Evolutionary conservation across 2,113 vertebrate species (phyloP), one percentile per base, ranked within the genome.

Genomic region (Pao palembangensis): DNA sequence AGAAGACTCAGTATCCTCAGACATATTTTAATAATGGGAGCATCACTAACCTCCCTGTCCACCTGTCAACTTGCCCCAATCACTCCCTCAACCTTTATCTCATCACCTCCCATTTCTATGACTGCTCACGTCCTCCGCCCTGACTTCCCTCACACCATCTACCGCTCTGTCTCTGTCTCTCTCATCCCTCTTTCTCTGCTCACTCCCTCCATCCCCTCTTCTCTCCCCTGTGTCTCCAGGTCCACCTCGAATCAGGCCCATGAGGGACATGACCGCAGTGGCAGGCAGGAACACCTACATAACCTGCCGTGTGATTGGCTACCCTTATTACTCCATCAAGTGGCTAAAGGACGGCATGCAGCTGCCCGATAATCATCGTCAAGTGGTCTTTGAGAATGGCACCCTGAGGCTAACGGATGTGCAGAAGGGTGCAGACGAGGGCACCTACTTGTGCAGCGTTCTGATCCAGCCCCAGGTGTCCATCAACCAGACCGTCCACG

Each of bases 301-400:
- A 87, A 98, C 95, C 74, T 99, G 97, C 85, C 93, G 97, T 42
- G 97, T 99, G 82, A 99, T 98, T n/a, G 97, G 97, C 72, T 99
- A 99, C 88, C 97, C 97, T 0, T 98, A 98, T 86, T 99, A 99
- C 87, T 99, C 96, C 83, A 98, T 99, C 91, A 98, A 98, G 87
- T 99, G 97, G 97, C 95, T 96, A 84, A 98, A 98, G 85, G 97
- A 98, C 0, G 88, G 94, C 12, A 87, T 98, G 83, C 92, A 95
- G 87, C 91, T 99, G 82, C 97, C 97, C 0, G 96, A 99, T 86
- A 99, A 99, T 91, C 97, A 99, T 85, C 93, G 97, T 55, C 97
- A 99, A 90, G 94, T 97, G 88, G 94, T 99, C 67, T 99, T 97
- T 64, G 96, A 98, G 87, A 99, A 99, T 0, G 97, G 97, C 66